phyloP scores from a whole-genome alignment of 1,140 invertebrate species.

The Mesaphorura yosii region DNA sequence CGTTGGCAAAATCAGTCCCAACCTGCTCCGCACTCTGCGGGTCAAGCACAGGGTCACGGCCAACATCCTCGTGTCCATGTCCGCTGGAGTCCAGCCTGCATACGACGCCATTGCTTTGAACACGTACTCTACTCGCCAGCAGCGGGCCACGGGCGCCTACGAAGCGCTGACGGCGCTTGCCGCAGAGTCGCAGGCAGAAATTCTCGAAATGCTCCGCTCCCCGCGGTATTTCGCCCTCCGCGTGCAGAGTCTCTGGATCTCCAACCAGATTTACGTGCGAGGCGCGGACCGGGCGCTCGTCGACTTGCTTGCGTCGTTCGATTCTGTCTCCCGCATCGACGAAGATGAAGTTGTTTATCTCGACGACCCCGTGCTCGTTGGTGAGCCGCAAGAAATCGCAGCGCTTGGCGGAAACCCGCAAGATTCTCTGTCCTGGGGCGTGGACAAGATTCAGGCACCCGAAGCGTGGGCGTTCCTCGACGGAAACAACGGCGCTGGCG shows the following conservation, averaged over 20 bases:
- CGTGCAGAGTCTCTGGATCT: slow-evolving; percentile 12
- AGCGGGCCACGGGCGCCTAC: too few relatives aligned
- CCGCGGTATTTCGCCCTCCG: too few relatives aligned
- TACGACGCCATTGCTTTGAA: too few relatives aligned
- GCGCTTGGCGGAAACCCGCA: not conserved
- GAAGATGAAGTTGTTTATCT: not conserved
- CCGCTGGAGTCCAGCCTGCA: too few relatives aligned
- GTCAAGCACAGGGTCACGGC: too few relatives aligned
- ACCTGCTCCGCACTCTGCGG: too few relatives aligned
- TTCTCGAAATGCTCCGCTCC: too few relatives aligned
- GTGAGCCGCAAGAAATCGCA: not conserved
- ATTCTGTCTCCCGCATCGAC: not conserved
- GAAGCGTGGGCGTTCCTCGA: slow-evolving; percentile 7
- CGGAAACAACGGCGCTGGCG: not conserved
- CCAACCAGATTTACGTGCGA: slow-evolving; percentile 6
- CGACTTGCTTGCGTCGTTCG: not conserved
- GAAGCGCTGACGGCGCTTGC: too few relatives aligned
- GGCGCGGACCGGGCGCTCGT: not conserved
- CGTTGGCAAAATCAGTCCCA: too few relatives aligned
- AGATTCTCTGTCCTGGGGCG: not conserved
- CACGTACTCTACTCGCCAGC: too few relatives aligned
- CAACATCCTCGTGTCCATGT: too few relatives aligned
- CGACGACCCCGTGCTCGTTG: not conserved
- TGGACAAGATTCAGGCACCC: slow-evolving; percentile 7
- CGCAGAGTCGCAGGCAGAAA: too few relatives aligned